Evolutionary conservation across 2,113 vertebrate species (phyloP).

Genomic region (Corythaixoides concolor): DNA sequence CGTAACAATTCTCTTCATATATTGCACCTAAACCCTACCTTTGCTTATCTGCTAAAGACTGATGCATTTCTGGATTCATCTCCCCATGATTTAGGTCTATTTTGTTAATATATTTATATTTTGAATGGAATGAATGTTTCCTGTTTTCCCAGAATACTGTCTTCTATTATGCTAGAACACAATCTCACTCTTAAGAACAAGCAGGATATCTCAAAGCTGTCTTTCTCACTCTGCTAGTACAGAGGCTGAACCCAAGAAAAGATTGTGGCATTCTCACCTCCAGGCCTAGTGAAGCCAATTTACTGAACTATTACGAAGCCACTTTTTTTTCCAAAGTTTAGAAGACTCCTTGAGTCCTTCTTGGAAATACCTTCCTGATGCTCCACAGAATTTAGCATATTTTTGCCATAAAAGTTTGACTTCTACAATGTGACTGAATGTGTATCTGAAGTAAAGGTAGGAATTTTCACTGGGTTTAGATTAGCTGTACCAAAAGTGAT

Average conservation of each 20-base stretch:
- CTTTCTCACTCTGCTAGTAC: not conserved
- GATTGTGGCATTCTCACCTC: not conserved
- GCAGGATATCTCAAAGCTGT: not conserved
- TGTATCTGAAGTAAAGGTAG: not conserved
- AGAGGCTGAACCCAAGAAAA: not conserved
- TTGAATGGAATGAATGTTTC: not conserved
- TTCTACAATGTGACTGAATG: not conserved
- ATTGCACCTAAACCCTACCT: not conserved
- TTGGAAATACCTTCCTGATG: not conserved
- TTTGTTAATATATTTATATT: not conserved
- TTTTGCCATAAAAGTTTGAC: not conserved
- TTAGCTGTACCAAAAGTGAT: not conserved
- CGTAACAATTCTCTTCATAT: not conserved
- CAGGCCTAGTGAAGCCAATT: not conserved
- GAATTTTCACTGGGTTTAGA: not conserved
- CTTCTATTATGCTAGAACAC: not conserved
- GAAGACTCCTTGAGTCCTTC: not conserved
- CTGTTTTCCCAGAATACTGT: not conserved
- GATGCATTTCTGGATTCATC: not conserved
- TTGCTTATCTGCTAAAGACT: not conserved
- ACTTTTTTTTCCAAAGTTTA: not conserved
- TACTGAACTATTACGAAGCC: not conserved
- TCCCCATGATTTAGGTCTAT: not conserved
- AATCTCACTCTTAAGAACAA: not conserved
- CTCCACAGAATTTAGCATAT: not conserved